These are phyloP conservation scores for Gobiocypris rarus DNA, from an alignment of 2,113 vertebrate genomes.

Conservation along the genomic window DNA sequence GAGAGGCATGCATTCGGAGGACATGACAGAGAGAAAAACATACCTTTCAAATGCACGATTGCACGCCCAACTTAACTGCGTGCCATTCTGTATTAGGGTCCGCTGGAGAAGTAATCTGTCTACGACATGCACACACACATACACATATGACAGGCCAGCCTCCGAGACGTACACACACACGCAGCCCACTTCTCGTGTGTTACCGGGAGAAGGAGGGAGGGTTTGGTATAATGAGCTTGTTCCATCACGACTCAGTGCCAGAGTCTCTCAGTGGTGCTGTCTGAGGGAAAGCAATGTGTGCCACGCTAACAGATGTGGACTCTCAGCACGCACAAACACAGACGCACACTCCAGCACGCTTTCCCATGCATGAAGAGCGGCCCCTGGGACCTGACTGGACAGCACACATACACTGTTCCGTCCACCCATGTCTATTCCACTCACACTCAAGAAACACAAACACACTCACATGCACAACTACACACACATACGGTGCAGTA, in stretches of 20 bases:
- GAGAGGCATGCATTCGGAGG: neutral
- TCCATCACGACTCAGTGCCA: slow-evolving; percentile 42
- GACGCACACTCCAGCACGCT: slow-evolving; percentile 18
- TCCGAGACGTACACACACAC: neutral
- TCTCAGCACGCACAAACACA: slow-evolving; percentile 56
- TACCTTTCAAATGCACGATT: slow-evolving; percentile 34
- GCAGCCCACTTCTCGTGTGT: slow-evolving; percentile 62
- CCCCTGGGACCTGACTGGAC: slow-evolving; percentile 52
- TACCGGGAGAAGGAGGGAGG: slow-evolving; percentile 59
- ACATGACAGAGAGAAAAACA: slow-evolving; percentile 54
- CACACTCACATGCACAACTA: neutral
- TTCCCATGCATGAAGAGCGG: slow-evolving; percentile 45
- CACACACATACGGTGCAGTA: slow-evolving; percentile 10
- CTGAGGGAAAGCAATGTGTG: slow-evolving; percentile 41
- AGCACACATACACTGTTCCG: slow-evolving; percentile 43
- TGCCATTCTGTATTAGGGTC: slow-evolving; percentile 67
- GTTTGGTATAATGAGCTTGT: slow-evolving; percentile 70
- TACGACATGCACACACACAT: neutral
- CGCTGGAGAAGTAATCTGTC: slow-evolving; percentile 62
- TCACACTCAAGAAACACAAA: slow-evolving; percentile 38
- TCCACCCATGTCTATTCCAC: slow-evolving; percentile 43
- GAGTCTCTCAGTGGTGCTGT: slow-evolving; percentile 44
- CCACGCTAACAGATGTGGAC: slow-evolving; percentile 43
- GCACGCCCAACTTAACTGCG: slow-evolving; percentile 63
- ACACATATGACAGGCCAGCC: slow-evolving; percentile 16